These are phyloP conservation scores for Plebejus anna DNA, from an alignment of 2,888 invertebrate species.

Conservation along the genomic window DNA sequence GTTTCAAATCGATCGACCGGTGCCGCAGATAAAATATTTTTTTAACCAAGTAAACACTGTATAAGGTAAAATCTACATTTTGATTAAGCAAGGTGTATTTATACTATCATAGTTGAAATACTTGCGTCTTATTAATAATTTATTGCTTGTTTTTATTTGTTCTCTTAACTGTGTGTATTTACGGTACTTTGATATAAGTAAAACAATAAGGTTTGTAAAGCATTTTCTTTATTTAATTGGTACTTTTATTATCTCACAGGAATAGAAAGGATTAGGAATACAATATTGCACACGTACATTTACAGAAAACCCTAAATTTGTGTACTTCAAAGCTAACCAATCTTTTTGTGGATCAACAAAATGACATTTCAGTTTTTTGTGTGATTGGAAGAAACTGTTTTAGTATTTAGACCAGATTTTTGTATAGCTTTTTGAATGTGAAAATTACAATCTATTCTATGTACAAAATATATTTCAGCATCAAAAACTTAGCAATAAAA, in stretches of 20 bases:
- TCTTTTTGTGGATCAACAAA: too few species aligned
- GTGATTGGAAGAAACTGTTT: too few species aligned
- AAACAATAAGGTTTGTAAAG: background rate
- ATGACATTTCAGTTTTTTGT: too few species aligned
- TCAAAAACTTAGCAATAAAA: too few species aligned
- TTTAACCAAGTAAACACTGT: background rate
- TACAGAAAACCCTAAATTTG: too few species aligned
- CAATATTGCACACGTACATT: background rate
- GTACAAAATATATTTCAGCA: too few species aligned
- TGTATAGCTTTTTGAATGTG: too few species aligned
- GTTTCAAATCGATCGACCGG: background rate
- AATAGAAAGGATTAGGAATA: background rate
- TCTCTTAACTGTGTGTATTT: background rate
- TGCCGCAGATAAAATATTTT: constrained; percentile 3
- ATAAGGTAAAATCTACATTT: constrained; percentile 23
- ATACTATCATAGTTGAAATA: constrained; percentile 20
- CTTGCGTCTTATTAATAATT: constrained; percentile 20
- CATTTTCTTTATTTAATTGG: background rate
- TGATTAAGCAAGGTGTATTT: constrained; percentile 14
- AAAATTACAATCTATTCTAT: too few species aligned
- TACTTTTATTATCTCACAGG: background rate
- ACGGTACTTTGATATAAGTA: background rate
- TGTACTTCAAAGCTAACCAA: too few species aligned
- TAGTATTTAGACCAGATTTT: too few species aligned
- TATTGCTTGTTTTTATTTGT: background rate